Evolutionary conservation across 2,888 invertebrate species (phyloP).

Genomic region (Tetragnatha montana): DNA sequence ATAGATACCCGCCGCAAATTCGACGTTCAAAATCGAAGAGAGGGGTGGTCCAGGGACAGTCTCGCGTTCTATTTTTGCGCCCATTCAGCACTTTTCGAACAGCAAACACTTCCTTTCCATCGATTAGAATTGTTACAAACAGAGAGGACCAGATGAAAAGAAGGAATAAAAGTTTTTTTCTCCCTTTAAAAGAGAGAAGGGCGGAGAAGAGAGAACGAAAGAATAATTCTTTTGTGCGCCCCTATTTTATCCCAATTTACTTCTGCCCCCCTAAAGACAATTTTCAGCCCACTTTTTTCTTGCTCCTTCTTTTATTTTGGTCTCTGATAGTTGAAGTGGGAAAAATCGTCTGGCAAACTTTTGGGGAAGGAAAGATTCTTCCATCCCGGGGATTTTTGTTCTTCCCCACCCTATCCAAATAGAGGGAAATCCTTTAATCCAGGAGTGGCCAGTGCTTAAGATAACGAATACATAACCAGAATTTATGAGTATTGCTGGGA

Average conservation of each 20-base stretch:
- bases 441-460: slow-evolving; percentile 28
- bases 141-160: slow-evolving; percentile 16
- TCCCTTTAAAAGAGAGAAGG: background rate
- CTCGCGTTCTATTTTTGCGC: slow-evolving; percentile 30
- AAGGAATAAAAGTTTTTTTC: slow-evolving; percentile 17
- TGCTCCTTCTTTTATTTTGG: slow-evolving; percentile 24
- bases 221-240: slow-evolving; percentile 49
- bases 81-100: slow-evolving; percentile 26
- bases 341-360: slow-evolving; percentile 58
- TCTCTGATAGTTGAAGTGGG: slow-evolving; percentile 54
- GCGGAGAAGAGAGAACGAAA: slow-evolving; percentile 9
- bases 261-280: slow-evolving; percentile 52
- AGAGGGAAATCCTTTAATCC: slow-evolving; percentile 22
- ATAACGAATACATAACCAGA: slow-evolving; percentile 29
- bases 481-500: slow-evolving; percentile 46
- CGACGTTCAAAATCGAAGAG: slow-evolving; percentile 26
- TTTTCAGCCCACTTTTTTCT: slow-evolving; percentile 2
- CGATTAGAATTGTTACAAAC: slow-evolving; percentile 55
- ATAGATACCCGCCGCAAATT: slow-evolving; percentile 22
- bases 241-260: slow-evolving; percentile 61
- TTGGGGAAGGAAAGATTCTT: slow-evolving; percentile 30
- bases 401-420: slow-evolving; percentile 21
- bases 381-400: slow-evolving; percentile 33
- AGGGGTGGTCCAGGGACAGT: slow-evolving; percentile 7
- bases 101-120: slow-evolving; percentile 35